Conservation (phyloP, 2,888 invertebrate species). For the Tiphia femorata region DNA sequence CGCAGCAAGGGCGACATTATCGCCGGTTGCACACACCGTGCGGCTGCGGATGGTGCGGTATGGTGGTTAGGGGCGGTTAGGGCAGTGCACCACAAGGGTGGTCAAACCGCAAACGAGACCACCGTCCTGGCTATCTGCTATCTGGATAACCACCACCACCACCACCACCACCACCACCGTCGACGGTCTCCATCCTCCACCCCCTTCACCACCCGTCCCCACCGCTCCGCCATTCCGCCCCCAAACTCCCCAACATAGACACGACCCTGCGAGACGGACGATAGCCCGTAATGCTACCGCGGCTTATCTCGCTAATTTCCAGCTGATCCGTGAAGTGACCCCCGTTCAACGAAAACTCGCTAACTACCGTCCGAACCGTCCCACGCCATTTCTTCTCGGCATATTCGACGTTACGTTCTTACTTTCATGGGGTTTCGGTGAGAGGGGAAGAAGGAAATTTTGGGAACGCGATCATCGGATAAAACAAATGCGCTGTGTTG, state of each 20-base stretch:
- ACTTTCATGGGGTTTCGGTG: too few relatives aligned
- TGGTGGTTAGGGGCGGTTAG: constrained; percentile 64
- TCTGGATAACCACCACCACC: constrained; percentile 67
- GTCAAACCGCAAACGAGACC: constrained; percentile 69
- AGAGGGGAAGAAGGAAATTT: too few relatives aligned
- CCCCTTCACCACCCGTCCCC: constrained; percentile 19
- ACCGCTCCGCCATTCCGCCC: constrained; percentile 10
- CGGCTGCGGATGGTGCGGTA: constrained; percentile 65
- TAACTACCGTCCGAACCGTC: too few relatives aligned
- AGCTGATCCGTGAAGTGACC: constrained; percentile 40
- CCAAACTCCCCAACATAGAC: constrained; percentile 31
- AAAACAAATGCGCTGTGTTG: too few relatives aligned
- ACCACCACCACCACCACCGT: constrained; percentile 47
- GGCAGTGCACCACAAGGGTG: constrained; percentile 67
- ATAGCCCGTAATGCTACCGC: constrained; percentile 33
- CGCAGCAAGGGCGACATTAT: constrained; percentile 63
- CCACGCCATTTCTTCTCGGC: too few relatives aligned
- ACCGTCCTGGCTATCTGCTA: constrained; percentile 69
- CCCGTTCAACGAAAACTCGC: too few relatives aligned
- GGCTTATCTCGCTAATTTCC: constrained; percentile 59
- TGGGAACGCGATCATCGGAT: too few relatives aligned
- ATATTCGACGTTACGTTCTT: too few relatives aligned
- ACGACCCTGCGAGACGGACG: constrained; percentile 37
- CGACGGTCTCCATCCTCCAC: constrained; percentile 24
- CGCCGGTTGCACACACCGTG: constrained; percentile 62